A percentile compares a stretch with the other conserved stretches of the same genome.
Conservation (phyloP, 2,888 invertebrate genomes). For the Zeuzera pyrina region DNA sequence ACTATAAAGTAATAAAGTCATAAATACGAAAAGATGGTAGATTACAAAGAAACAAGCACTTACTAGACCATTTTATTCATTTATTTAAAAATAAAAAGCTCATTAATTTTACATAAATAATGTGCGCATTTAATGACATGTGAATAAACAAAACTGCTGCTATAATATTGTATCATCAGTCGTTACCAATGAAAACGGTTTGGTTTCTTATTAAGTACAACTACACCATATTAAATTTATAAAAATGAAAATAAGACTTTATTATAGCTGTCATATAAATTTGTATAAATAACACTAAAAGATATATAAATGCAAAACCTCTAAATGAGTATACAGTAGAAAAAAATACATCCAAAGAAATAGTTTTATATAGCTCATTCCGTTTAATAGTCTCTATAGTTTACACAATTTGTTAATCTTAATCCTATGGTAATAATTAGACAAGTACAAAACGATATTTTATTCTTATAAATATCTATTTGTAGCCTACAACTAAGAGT, state of each 20-base stretch:
- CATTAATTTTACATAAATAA: neutral
- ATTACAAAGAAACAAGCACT: too few species aligned
- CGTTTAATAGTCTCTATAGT: constrained; percentile 57
- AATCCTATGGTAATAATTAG: constrained; percentile 66
- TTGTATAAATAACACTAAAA: constrained; percentile 61
- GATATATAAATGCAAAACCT: constrained; percentile 70
- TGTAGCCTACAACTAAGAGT: constrained; percentile 66
- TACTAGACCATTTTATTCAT: constrained; percentile 65
- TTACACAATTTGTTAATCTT: constrained; percentile 69
- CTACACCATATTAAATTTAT: constrained; percentile 31
- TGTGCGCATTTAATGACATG: constrained; percentile 35
- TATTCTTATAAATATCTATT: constrained; percentile 60
- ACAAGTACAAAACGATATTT: constrained; percentile 73
- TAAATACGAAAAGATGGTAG: too few species aligned
- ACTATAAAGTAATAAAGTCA: too few species aligned
- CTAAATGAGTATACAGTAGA: constrained; percentile 65
- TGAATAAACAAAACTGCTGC: constrained; percentile 38
- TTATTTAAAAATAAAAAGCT: constrained; percentile 17
- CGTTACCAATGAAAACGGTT: constrained; percentile 41
- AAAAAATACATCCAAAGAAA: constrained; percentile 68
- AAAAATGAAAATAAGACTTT: constrained; percentile 23
- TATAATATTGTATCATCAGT: constrained; percentile 29
- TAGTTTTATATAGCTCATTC: constrained; percentile 51
- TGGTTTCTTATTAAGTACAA: constrained; percentile 60
- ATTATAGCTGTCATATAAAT: constrained; percentile 41